Percentiles rank a stretch among this genome's conserved stretches.
phyloP scores from a whole-genome alignment of 2,888 invertebrate species.

The Philereme vetulata region DNA sequence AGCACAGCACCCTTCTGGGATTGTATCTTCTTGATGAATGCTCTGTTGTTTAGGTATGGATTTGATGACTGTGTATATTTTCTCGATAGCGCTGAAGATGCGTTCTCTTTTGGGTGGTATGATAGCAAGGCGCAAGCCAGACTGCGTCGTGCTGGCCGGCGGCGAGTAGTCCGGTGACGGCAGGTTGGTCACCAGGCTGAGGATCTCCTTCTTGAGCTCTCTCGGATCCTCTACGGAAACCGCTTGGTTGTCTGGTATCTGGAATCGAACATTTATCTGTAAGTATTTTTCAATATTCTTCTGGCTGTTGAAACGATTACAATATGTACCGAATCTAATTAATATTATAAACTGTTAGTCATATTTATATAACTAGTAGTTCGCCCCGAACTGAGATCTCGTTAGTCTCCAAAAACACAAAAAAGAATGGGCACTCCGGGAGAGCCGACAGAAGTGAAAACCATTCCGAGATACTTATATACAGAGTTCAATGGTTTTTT shows the following conservation, averaged over 20 bases:
- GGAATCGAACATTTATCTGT: conserved; percentile 27
- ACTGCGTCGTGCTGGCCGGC: conserved; percentile 10
- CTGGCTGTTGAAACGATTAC: too few species aligned
- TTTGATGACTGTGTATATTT: conserved; percentile 63
- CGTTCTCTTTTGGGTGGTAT: conserved; percentile 65
- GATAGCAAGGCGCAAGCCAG: conserved; percentile 49
- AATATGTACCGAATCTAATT: too few species aligned
- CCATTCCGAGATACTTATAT: too few species aligned
- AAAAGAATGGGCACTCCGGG: too few species aligned
- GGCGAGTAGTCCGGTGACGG: conserved; percentile 51
- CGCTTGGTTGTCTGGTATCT: conserved; percentile 44
- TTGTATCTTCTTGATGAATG: neutral
- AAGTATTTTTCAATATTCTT: too few species aligned
- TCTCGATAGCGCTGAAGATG: conserved; percentile 66
- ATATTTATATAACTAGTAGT: too few species aligned
- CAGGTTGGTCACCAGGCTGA: conserved; percentile 81
- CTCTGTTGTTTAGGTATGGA: conserved; percentile 32
- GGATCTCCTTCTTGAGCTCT: conserved; percentile 87
- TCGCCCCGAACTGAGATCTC: too few species aligned
- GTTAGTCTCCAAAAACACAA: too few species aligned
- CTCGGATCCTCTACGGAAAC: conserved; percentile 86
- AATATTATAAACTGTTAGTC: too few species aligned
- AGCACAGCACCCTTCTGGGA: neutral
- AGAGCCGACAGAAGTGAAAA: too few species aligned
- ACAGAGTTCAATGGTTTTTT: too few species aligned